These are phyloP conservation scores for Grallaria varia DNA, from an alignment of 2,113 vertebrate species.

Conservation along the genomic window DNA sequence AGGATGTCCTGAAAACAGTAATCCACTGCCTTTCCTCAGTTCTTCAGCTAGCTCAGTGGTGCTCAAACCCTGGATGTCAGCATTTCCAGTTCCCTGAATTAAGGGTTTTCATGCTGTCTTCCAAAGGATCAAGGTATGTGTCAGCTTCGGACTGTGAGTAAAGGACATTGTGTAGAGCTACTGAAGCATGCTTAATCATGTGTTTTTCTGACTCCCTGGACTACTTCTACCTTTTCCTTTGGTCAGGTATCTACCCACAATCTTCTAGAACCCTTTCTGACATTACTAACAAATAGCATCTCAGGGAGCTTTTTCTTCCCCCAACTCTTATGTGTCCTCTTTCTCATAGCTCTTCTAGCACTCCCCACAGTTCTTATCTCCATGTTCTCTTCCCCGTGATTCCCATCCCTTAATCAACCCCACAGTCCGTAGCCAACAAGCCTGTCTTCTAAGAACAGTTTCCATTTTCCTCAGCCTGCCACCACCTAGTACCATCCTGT, in stretches of 20 bases:
- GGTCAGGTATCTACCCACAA: not conserved
- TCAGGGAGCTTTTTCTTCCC: not conserved
- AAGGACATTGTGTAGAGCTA: not conserved
- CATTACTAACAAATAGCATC: not conserved
- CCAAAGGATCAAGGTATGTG: not conserved
- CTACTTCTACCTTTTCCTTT: not conserved
- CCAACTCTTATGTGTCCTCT: not conserved
- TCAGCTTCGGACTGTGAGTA: not conserved
- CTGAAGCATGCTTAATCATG: not conserved
- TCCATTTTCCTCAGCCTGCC: not conserved
- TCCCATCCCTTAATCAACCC: not conserved
- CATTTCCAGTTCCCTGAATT: not conserved
- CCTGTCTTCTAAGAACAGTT: not conserved
- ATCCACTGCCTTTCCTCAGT: not conserved
- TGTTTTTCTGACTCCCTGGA: not conserved
- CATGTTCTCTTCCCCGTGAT: not conserved
- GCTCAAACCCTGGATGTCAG: not conserved
- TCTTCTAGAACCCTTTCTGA: not conserved
- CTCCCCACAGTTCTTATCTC: not conserved
- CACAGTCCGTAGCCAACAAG: not conserved
- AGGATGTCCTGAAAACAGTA: not conserved
- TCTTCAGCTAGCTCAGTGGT: not conserved
- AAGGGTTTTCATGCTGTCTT: not conserved
- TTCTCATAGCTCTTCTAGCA: not conserved
- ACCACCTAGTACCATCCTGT: not conserved